Base-by-base conservation (phyloP, 2,888 invertebrate genomes). In the Meiosimyza platycephala region DNA sequence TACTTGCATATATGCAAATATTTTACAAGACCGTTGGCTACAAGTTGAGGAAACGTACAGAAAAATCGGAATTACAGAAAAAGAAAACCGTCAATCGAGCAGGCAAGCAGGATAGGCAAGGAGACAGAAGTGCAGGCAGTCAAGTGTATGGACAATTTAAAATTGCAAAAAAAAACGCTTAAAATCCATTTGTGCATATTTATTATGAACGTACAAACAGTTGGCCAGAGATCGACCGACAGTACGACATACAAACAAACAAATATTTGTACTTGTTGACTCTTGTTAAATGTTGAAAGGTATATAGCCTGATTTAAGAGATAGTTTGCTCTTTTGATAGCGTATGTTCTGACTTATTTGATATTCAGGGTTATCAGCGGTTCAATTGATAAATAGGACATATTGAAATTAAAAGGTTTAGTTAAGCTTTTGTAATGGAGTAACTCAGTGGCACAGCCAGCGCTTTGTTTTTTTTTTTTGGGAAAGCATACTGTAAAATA, bases 131-230 rank as follows among this genome's bases (percentile, higher is more conserved):
- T 1, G 9, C 40, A 40, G 4, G 28, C 28, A 40, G 40, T 9
- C 40, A 9, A 9, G 40, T 9, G 40, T 28, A 28, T 28, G 4
- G 28, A 28, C 40, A 40, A 40, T 6, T 40, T 40, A 5, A 9
- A 40, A 40, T 40, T 9, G 40, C 40, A 9, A 40, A 15, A 40
- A 15, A 55, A 67, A 67, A 67, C 67, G 55, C 67, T 67, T 67
- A 55, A 47, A 67, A 52, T 55, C 67, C 67, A 67, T 67, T 67
- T 57, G 67, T 18, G 67, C 67, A 55, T 55, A 67, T 67, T 67
- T 67, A 67, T 55, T 67, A 47, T 57, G 48, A 47, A 67, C 55
- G 48, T n/a, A 67, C 55, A 57, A 66, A 22, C 51, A 64, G 64
- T 12, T 33, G 67, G 47, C 16, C 67, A 67, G 67, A 47, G 40